Percentiles rank a stretch among this genome's conserved stretches.
Evolutionary conservation across 2,113 vertebrate species (phyloP).

Genomic region (Furnarius figulus): DNA sequence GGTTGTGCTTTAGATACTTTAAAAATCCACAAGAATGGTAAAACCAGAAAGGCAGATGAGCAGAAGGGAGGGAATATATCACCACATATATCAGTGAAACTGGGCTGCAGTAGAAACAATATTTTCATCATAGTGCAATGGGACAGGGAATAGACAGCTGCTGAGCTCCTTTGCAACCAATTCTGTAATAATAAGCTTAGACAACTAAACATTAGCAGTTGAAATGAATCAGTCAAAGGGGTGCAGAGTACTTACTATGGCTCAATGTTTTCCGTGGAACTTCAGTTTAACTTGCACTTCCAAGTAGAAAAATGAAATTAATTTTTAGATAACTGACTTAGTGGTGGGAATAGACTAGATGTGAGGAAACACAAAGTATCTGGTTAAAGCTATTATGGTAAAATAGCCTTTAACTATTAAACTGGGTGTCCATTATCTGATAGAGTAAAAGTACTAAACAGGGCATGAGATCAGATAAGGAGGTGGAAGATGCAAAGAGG

Average conservation of each 20-base stretch:
- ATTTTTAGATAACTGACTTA: background rate
- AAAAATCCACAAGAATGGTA: background rate
- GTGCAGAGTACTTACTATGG: background rate
- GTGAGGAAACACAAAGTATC: background rate
- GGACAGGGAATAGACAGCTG: background rate
- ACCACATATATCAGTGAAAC: background rate
- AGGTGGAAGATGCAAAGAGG: background rate
- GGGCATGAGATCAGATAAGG: background rate
- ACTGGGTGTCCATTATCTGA: background rate
- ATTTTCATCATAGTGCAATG: background rate
- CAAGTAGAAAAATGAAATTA: background rate
- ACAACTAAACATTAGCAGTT: background rate
- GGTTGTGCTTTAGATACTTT: background rate
- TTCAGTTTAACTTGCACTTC: background rate
- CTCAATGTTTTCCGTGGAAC: background rate
- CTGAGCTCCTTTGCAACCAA: background rate
- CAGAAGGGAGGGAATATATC: background rate
- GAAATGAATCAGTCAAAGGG: background rate
- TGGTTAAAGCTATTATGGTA: background rate
- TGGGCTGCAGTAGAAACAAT: background rate
- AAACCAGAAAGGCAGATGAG: slow-evolving; percentile 1
- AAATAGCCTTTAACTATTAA: background rate
- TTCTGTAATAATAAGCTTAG: background rate
- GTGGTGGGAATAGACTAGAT: background rate
- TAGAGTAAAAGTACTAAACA: background rate